phyloP scores from a whole-genome alignment of 2,888 invertebrate genomes.

The Polydrusus pterygomalis region DNA sequence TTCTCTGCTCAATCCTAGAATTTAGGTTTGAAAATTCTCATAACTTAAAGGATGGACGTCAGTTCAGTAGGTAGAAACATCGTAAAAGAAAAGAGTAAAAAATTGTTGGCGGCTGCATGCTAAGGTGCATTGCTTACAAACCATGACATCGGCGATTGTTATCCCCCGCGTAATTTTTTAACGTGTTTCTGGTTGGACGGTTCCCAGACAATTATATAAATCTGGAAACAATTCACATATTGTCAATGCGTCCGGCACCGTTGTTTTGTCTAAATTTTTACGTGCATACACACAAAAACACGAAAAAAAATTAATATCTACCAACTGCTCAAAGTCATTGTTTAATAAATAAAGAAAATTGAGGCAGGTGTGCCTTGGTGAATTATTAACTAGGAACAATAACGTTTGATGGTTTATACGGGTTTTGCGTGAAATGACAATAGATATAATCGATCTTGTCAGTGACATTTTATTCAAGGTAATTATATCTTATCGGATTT shows the following conservation, averaged over 20 bases:
- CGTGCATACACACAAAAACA: conserved; percentile 41
- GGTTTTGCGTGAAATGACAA: conserved; percentile 34
- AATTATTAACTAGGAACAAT: conserved; percentile 51
- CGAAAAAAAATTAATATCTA: conserved; percentile 38
- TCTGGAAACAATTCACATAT: conserved; percentile 62
- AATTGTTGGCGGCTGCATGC: conserved; percentile 41
- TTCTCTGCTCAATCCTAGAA: too few species aligned
- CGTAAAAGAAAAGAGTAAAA: conserved; percentile 1
- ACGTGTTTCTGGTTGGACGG: conserved; percentile 53
- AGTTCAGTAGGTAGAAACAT: conserved; percentile 14
- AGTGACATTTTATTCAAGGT: background rate
- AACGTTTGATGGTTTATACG: conserved; percentile 9
- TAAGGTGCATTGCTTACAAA: conserved; percentile 52
- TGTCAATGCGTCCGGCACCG: conserved; percentile 61
- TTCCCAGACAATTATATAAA: conserved; percentile 62
- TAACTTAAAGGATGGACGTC: conserved; percentile 1
- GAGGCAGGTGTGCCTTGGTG: conserved; percentile 59
- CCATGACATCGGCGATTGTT: conserved; percentile 54
- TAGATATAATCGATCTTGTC: conserved; percentile 31
- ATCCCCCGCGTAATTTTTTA: conserved; percentile 53
- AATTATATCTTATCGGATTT: conserved; percentile 1
- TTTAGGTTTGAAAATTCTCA: background rate
- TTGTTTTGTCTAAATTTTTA: conserved; percentile 47
- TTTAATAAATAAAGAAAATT: conserved; percentile 57
- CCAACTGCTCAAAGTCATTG: conserved; percentile 53